These are phyloP conservation scores for Trypoxylon attenuatum DNA, from an alignment of 2,888 invertebrate species.

Conservation along the genomic window DNA sequence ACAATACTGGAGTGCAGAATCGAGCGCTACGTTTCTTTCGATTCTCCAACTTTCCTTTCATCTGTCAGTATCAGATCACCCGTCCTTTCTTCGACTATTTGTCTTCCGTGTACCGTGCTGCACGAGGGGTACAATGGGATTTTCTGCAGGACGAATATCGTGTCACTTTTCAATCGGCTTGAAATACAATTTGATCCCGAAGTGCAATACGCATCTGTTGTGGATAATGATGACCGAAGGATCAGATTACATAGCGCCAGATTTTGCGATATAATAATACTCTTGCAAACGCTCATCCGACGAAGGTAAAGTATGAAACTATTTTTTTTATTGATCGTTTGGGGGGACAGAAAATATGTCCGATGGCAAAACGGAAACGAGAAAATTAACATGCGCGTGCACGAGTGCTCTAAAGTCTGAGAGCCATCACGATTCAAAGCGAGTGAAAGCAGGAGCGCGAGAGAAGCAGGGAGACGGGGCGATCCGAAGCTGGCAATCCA, in stretches of 20 bases:
- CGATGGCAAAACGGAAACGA: conserved; percentile 5
- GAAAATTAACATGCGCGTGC: conserved; percentile 50
- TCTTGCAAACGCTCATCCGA: no score
- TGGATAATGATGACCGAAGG: background rate
- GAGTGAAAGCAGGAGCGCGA: conserved; percentile 14
- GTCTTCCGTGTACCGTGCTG: conserved; percentile 17
- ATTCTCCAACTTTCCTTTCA: conserved; percentile 30
- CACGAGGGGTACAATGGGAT: background rate
- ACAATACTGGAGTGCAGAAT: conserved; percentile 39
- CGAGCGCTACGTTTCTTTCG: conserved; percentile 38
- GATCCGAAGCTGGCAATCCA: conserved; percentile 43
- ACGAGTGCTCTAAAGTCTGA: conserved; percentile 48
- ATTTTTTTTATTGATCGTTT: conserved; percentile 22
- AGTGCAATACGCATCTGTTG: background rate
- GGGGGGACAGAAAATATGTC: conserved; percentile 20
- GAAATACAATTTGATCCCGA: background rate
- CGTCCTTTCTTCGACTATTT: conserved; percentile 27
- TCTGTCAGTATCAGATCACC: conserved; percentile 45
- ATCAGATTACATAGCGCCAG: background rate
- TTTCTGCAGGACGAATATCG: background rate
- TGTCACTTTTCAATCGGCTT: background rate
- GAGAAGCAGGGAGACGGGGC: no score
- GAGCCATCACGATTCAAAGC: conserved; percentile 23
- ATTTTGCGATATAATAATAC: no score
- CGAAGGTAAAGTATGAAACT: conserved; percentile 28